Evolutionary conservation across 1,140 invertebrate genomes (phyloP).

Genomic region (Drosophila suzukii): DNA sequence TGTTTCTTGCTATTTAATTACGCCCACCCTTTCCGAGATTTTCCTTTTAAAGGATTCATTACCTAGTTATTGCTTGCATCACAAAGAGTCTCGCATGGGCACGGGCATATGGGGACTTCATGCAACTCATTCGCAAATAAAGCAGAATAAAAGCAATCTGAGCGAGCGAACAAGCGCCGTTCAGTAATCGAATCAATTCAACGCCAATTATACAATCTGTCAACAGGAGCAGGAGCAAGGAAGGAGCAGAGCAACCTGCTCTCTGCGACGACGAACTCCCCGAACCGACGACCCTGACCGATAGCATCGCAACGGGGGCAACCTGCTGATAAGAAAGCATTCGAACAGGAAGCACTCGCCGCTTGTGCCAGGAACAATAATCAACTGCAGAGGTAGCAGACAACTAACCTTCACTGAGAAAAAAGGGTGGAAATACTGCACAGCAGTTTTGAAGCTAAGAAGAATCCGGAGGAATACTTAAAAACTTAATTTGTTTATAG

Average conservation of each 20-base stretch:
- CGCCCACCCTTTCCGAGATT: neutral
- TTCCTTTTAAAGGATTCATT: conserved; percentile 10
- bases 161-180: neutral
- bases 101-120: conserved; percentile 7
- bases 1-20: conserved; percentile 13
- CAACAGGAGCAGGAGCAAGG: conserved; percentile 33
- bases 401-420: conserved; percentile 14
- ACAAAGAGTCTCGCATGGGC: conserved; percentile 1
- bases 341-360: conserved; percentile 64
- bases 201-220: conserved; percentile 57
- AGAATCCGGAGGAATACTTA: no score
- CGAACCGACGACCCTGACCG: conserved; percentile 46
- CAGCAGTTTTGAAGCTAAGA: no score
- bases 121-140: neutral
- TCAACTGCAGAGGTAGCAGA: conserved; percentile 4
- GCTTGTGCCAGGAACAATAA: conserved; percentile 43
- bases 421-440: neutral
- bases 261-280: neutral
- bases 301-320: conserved; percentile 18
- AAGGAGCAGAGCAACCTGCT: conserved; percentile 12
- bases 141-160: conserved; percentile 19
- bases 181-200: conserved; percentile 45
- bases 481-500: no score
- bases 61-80: conserved; percentile 22
- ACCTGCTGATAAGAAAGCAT: conserved; percentile 58